Conservation (phyloP, 2,797 vertebrate species). For the Falco concolor region DNA sequence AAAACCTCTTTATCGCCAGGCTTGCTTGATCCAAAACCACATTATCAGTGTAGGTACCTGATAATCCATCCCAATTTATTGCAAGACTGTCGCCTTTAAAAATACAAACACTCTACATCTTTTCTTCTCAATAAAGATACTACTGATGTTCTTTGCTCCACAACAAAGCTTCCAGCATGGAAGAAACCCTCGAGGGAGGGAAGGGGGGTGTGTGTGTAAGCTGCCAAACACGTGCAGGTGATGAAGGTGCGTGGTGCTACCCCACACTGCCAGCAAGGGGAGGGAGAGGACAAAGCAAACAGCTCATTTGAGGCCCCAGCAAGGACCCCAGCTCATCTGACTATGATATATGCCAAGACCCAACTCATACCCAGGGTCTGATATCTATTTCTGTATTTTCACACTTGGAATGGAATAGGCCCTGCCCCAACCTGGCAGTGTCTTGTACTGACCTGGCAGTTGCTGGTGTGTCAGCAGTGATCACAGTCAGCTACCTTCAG, state of each 20-base stretch:
- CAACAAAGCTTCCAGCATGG: not conserved
- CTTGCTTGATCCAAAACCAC: not conserved
- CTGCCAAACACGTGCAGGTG: not conserved
- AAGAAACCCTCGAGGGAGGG: not conserved
- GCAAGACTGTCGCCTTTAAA: not conserved
- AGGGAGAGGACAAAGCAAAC: not conserved
- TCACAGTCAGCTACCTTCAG: not conserved
- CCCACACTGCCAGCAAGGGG: not conserved
- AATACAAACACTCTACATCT: not conserved
- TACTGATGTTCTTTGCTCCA: not conserved
- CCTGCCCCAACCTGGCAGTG: not conserved
- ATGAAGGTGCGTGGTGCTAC: not conserved
- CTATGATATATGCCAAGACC: rapidly evolving
- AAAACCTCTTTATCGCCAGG: not conserved
- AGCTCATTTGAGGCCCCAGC: not conserved
- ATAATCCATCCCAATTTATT: not conserved
- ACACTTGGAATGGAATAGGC: not conserved
- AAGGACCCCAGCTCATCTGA: not conserved
- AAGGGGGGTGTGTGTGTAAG: too few species aligned
- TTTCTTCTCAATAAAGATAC: not conserved
- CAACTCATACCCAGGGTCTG: not conserved
- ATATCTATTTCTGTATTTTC: not conserved
- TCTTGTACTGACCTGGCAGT: not conserved
- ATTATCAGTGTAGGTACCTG: not conserved
- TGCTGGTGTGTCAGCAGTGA: not conserved